Base-by-base conservation (phyloP, 2,113 vertebrate species). In the Sander lucioperca region DNA sequence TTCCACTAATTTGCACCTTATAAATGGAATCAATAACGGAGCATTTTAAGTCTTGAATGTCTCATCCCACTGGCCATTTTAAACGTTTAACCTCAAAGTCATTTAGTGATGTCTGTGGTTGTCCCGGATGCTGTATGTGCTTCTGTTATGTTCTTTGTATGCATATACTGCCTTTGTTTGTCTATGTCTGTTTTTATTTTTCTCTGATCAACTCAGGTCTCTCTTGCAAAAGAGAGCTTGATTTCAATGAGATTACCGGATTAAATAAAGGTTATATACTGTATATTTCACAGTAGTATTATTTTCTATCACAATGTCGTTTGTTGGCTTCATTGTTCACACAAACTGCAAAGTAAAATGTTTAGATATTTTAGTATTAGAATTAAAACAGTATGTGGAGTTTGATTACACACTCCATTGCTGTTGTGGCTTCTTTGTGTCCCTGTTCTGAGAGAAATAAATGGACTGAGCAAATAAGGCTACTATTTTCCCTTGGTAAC, bases 351-450 rank as follows among this genome's bases (percentile, higher is more conserved):
- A n/a, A 62, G 30, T 30, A 39, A 69, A 54, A 30, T 6, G 39
- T 14, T 25, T 3, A 39, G 36, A 33, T 25, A 21, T 51, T 70
- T 63, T 27, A 14, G 12, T 67, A 39, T 73, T 16, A 50, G 43
- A 65, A 77, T 65, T 13, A 62, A 56, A 21, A 69, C 21, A 63
- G 47, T 50, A 54, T 74, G n/a, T 70, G 43, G 27, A 48, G 45
- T 72, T 82, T 69, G 36, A 72, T 59, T 61, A 25, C 13, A 70
- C 59, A 67, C 53, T 30, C 13, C 14, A 23, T 16, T 64, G 27
- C 33, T 74, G 18, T 5, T 33, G 19, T 19, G 18, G 27, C 33
- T 27, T 61, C 36, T 59, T 76, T 21, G 19, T 67, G 48, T 74
- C 19, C 5, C 54, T 16, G n/a, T 36, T 74, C 27, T 84, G 57